Evolutionary conservation across 2,888 invertebrate species (phyloP), one percentile per base, ranked within the genome.

Genomic region (Phoenoteleia sp.): DNA sequence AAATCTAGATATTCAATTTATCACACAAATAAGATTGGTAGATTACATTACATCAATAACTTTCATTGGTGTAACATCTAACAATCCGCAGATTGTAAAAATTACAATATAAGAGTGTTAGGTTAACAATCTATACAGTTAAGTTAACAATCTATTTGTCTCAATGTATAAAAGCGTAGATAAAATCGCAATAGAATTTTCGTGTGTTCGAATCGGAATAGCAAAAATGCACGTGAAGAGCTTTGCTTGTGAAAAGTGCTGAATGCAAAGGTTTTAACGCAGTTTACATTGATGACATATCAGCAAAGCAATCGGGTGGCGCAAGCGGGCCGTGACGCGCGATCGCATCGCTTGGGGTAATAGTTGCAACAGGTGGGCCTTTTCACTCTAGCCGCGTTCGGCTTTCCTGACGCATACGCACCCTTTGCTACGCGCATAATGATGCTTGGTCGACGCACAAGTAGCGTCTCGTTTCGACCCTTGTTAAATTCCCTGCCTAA

Each of bases 361-460:
- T 79, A 71, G 87, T 87, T 82, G 92, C 92, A 92, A 92, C 92
- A 92, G 92, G 92, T 92, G 92, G 91, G 89, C 89, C 89, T 89
- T 91, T 92, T 88, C 85, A 87, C 87, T 86, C 87, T 86, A 88
- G 87, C 87, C 86, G 64, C 58, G 86, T 88, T 89, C 87, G 86
- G 87, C 87, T 87, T 87, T 72, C 62, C 87, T 72, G 81, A 75
- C 60, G 81, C 81, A 47, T 69, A 69, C 75, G 72, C 89, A 81
- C 86, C 83, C 82, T 62, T 62, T 76, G 64, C 72, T 62, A 36
- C 72, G 71, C 89, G 81, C 87, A 81, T 89, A 89, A 88, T 87
- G 86, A 87, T 56, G 76, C 79, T 60, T 49, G 54, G 74, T 11
- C 77, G 64, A 62, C 64, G 52, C 66, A 36, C 58, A 25, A 74